A percentile compares a stretch with the other conserved stretches of the same genome.
phyloP scores from a whole-genome alignment of 2,888 invertebrate genomes.

The Pyrgus malvae region DNA sequence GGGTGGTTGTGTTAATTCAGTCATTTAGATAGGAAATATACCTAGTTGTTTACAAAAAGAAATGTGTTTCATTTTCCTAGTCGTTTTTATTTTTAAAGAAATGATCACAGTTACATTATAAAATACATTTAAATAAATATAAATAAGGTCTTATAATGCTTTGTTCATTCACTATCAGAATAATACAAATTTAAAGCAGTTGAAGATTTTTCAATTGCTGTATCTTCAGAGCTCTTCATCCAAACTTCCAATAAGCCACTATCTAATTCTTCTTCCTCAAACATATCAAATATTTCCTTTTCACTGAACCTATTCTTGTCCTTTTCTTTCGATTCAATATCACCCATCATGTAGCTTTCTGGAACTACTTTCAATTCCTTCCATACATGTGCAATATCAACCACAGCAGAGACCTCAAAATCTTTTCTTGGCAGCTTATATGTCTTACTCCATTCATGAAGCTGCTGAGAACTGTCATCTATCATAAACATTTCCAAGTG shows the following conservation, averaged over 20 bases:
- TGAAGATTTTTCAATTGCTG: constrained; percentile 31
- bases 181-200: constrained; percentile 34
- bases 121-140: neutral
- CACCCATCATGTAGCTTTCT: constrained; percentile 45
- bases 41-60: constrained; percentile 60
- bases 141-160: neutral
- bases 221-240: constrained; percentile 40
- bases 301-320: constrained; percentile 46
- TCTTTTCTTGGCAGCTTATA: constrained; percentile 44
- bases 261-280: constrained; percentile 59
- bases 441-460: constrained; percentile 59
- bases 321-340: constrained; percentile 34
- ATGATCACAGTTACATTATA: neutral
- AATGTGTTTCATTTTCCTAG: constrained; percentile 39
- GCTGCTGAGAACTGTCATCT: constrained; percentile 51
- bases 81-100: neutral
- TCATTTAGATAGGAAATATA: constrained; percentile 72
- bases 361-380: constrained; percentile 54
- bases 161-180: constrained; percentile 36
- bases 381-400: constrained; percentile 55
- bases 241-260: constrained; percentile 60
- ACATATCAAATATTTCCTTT: constrained; percentile 54
- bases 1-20: constrained; percentile 51
- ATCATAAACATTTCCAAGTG: constrained; percentile 55
- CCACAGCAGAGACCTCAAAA: constrained; percentile 53